These are phyloP conservation scores for Aphidius ervi DNA, from an alignment of 1,140 invertebrate species.

Conservation along the genomic window DNA sequence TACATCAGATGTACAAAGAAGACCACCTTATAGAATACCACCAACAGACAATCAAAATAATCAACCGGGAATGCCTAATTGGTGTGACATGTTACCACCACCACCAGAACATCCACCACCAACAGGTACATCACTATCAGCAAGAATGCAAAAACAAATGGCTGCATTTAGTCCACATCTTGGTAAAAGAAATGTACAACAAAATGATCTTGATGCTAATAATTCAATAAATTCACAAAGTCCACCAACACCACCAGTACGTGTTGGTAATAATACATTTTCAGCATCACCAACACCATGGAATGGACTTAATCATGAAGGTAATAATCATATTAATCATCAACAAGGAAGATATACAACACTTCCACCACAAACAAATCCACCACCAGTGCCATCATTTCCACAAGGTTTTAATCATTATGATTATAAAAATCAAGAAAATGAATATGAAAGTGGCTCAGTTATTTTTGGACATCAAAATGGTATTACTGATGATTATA, in stretches of 20 bases:
- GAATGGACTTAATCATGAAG: conserved; percentile 29
- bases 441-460: conserved; percentile 56
- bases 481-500: conserved; percentile 36
- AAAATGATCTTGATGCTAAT: conserved; percentile 41
- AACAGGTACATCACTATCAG: conserved; percentile 32
- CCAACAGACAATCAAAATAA: conserved; percentile 34
- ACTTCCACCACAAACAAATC: conserved; percentile 47
- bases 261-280: conserved; percentile 41
- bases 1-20: conserved; percentile 37
- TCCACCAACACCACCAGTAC: conserved; percentile 45
- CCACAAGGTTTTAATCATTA: conserved; percentile 47
- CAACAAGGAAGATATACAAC: conserved; percentile 44
- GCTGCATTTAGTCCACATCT: conserved; percentile 46
- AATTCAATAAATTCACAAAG: conserved; percentile 44
- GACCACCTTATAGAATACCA: conserved; percentile 38
- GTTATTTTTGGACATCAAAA: conserved; percentile 51
- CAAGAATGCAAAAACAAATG: conserved; percentile 35
- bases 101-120: conserved; percentile 78
- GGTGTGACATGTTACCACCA: conserved; percentile 73
- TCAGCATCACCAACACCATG: conserved; percentile 42
- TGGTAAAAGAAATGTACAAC: conserved; percentile 39
- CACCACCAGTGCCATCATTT: conserved; percentile 43
- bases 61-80: conserved; percentile 59
- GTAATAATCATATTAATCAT: conserved; percentile 26
- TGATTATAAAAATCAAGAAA: conserved; percentile 49